Percentiles rank a stretch among this genome's conserved stretches.
These are phyloP conservation scores for Pterostichus madidus DNA, from an alignment of 2,888 invertebrate genomes.

Conservation along the genomic window DNA sequence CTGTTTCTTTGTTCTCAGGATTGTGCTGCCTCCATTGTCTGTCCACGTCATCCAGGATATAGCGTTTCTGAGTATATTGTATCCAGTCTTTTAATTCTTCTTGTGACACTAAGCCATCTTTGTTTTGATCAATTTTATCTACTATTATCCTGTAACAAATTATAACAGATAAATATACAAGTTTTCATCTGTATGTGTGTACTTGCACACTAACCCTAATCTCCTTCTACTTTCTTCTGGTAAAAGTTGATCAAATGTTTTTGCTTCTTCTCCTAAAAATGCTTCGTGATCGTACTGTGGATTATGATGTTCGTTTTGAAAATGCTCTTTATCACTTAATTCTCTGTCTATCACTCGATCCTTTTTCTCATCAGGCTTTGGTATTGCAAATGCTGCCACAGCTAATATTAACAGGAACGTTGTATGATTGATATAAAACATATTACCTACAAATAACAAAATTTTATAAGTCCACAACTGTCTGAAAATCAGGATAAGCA, in stretches of 20 bases:
- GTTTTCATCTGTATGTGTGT: neutral
- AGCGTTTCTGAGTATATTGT: conserved; percentile 93
- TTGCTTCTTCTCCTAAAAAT: conserved; percentile 95
- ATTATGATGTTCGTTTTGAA: conserved; percentile 89
- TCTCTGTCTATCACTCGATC: conserved; percentile 84
- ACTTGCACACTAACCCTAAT: conserved; percentile 81
- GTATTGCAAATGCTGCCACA: conserved; percentile 80
- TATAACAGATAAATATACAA: conserved; percentile 49
- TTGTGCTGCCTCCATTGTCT: conserved; percentile 96
- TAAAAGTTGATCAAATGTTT: conserved; percentile 94
- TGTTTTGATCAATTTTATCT: conserved; percentile 94
- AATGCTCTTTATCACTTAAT: conserved; percentile 90
- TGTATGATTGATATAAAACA: conserved; percentile 62
- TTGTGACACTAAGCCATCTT: conserved; percentile 89
- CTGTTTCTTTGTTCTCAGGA: conserved; percentile 85
- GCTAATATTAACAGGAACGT: conserved; percentile 68
- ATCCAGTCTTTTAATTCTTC: conserved; percentile 98
- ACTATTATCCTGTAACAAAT: conserved; percentile 87
- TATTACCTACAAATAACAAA: conserved; percentile 5
- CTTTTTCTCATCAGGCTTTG: conserved; percentile 85
- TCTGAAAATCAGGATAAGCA: too few species aligned
- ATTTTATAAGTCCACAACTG: too few species aligned
- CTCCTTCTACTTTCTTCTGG: conserved; percentile 97
- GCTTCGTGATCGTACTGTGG: conserved; percentile 97
- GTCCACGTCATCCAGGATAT: conserved; percentile 95